Base-by-base conservation (phyloP, 2,113 vertebrate species). In the Perca schrenkii region DNA sequence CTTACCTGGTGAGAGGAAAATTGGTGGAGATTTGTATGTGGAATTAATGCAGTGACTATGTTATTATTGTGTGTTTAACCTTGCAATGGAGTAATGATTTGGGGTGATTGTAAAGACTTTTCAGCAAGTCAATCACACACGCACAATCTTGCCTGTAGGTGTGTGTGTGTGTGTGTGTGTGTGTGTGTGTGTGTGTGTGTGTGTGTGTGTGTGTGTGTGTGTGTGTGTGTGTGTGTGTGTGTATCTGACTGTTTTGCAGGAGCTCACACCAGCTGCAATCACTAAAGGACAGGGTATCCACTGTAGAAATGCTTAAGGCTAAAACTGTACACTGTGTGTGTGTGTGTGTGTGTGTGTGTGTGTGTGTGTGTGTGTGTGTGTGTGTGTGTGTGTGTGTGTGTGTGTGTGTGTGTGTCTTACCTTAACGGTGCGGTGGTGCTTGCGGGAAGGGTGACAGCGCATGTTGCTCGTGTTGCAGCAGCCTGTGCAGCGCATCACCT, bases 401-500 rank as follows among this genome's bases (percentile, higher is more conserved):
- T 60, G 34, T 54, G 19, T 56, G 31, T 57, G 54, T 67, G 63
- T 62, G 75, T 58, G 46, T 74, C 94, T 95, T 93, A 99, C 98
- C 98, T 99, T 99, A 92, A 99, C 97, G 0, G 95, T 98, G 87
- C 98, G 96, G 95, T 98, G 97, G 84, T 98, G 97, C 92, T 97
- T 96, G 87, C 97, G 96, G 0, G 97, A 97, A 0, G 98, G 97
- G 83, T 98, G 97, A 86, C 97, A 99, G 89, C 96, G 96, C 94
- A 98, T 96, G 0, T 97, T 99, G 95, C 97, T 97, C 78, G 98
- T 99, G 93, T 99, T 99, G 94, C 98, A 99, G 84, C 98, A 99
- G 91, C 98, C 98, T 0, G 98, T 99, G 92, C 98, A 99, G 74
- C 98, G 97, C 63, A 95, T 98, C 93, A 99, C 98, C 95, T 99